Evolutionary conservation across 2,888 invertebrate species (phyloP).

Genomic region (Blastobasis lacticolella): DNA sequence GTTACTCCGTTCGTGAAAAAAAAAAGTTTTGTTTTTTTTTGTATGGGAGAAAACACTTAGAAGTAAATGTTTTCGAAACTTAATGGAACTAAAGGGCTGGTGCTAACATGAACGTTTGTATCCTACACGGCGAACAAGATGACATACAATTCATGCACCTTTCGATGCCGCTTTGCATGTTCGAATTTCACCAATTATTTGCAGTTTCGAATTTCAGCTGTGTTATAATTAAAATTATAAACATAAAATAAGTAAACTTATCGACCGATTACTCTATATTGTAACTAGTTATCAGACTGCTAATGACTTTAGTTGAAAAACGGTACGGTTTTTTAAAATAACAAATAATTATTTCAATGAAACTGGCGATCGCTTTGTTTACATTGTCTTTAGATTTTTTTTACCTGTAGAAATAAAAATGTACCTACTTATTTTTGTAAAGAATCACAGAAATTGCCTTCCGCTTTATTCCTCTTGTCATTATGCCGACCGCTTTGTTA

Average conservation of each 20-base stretch:
- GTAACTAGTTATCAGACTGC: no score
- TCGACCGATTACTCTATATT: no score
- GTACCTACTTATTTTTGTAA: not conserved
- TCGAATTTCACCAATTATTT: not conserved
- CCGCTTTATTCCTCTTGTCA: not conserved
- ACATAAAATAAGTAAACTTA: no score
- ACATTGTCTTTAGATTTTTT: not conserved
- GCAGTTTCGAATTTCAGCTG: not conserved
- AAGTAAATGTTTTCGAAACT: not conserved
- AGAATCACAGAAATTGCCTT: not conserved
- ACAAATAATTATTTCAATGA: not conserved
- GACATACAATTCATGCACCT: constrained; percentile 1
- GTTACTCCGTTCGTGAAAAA: not conserved
- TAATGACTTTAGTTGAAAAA: no score
- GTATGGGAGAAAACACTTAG: not conserved
- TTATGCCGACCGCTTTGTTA: not conserved
- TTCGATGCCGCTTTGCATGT: not conserved
- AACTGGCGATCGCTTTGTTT: not conserved
- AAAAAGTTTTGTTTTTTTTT: not conserved
- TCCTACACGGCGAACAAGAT: not conserved
- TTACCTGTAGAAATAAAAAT: not conserved
- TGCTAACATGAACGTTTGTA: not conserved
- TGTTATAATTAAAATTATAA: no score
- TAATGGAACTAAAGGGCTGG: not conserved
- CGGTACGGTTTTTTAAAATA: not conserved